phyloP scores from a whole-genome alignment of 2,888 invertebrate genomes.

The Sarcophaga variegata region DNA sequence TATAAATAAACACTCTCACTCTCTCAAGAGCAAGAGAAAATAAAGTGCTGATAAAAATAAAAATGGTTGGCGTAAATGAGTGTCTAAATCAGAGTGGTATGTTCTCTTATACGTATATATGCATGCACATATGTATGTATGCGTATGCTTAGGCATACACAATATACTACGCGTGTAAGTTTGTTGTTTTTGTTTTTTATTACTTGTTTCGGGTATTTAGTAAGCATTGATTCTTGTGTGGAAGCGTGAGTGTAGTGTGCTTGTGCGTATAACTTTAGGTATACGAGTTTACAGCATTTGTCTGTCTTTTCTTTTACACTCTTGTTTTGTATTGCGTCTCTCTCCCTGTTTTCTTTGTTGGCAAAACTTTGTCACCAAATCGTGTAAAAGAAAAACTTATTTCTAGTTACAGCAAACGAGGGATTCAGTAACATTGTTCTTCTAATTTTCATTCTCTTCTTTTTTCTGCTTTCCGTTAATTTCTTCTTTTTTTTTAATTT shows the following conservation, averaged over 20 bases:
- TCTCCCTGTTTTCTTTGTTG: conserved; percentile 27
- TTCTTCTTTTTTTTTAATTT: conserved; percentile 23
- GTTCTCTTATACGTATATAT: neutral
- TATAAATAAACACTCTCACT: neutral
- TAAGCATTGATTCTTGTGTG: too few species aligned
- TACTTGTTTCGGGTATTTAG: too few species aligned
- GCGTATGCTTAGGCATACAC: neutral
- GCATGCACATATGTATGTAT: conserved; percentile 3
- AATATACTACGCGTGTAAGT: neutral
- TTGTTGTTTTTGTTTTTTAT: too few species aligned
- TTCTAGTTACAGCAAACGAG: conserved; percentile 16
- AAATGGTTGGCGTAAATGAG: conserved; percentile 39
- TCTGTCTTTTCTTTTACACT: conserved; percentile 17
- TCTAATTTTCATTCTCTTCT: conserved; percentile 27
- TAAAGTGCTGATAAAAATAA: conserved; percentile 43
- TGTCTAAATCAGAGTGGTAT: conserved; percentile 27
- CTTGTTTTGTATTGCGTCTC: conserved; percentile 1
- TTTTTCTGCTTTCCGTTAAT: conserved; percentile 3
- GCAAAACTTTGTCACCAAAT: conserved; percentile 60
- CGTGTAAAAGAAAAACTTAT: conserved; percentile 54
- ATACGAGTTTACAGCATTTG: conserved; percentile 54
- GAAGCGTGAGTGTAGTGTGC: neutral
- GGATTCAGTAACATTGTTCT: conserved; percentile 24
- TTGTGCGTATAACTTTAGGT: neutral
- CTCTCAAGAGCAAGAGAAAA: neutral